Conservation (phyloP, 2,888 invertebrate genomes). For the Congeria kusceri region DNA sequence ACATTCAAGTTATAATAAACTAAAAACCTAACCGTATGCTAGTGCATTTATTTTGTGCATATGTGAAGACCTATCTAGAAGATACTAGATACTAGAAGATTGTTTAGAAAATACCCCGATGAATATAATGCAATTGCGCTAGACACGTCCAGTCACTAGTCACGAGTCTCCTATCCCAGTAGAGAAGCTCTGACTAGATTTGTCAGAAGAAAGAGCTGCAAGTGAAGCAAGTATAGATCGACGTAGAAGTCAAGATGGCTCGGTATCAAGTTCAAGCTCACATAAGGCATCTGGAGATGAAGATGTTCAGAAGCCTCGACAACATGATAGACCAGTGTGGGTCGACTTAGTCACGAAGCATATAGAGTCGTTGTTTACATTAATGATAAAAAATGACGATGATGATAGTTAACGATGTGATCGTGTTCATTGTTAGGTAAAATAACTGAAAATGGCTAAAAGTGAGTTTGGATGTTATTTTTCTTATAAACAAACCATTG, state of each 20-base stretch:
- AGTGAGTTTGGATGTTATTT: no score
- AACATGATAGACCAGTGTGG: slow-evolving; percentile 71
- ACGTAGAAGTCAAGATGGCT: slow-evolving; percentile 7
- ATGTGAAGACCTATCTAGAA: no score
- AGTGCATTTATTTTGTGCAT: no score
- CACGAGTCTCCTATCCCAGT: slow-evolving; percentile 61
- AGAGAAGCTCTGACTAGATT: neutral
- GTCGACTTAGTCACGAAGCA: slow-evolving; percentile 79
- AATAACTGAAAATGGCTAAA: no score
- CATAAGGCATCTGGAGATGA: slow-evolving; percentile 25
- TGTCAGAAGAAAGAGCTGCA: neutral
- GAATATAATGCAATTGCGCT: no score
- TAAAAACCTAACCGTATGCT: no score
- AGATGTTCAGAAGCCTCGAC: slow-evolving; percentile 38
- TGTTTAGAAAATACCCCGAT: no score
- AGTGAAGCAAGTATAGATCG: slow-evolving; percentile 2
- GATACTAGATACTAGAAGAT: no score
- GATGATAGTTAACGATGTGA: slow-evolving; percentile 24
- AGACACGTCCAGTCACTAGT: slow-evolving; percentile 52
- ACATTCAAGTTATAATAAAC: no score
- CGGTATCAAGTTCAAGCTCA: slow-evolving; percentile 5
- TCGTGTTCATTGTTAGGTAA: no score
- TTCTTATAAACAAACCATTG: no score
- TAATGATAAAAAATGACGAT: slow-evolving; percentile 41
- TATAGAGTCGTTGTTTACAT: slow-evolving; percentile 74